Evolutionary conservation across 2,888 invertebrate genomes (phyloP), one percentile per base, ranked within the genome.

Genomic region (Athalia circularis): DNA sequence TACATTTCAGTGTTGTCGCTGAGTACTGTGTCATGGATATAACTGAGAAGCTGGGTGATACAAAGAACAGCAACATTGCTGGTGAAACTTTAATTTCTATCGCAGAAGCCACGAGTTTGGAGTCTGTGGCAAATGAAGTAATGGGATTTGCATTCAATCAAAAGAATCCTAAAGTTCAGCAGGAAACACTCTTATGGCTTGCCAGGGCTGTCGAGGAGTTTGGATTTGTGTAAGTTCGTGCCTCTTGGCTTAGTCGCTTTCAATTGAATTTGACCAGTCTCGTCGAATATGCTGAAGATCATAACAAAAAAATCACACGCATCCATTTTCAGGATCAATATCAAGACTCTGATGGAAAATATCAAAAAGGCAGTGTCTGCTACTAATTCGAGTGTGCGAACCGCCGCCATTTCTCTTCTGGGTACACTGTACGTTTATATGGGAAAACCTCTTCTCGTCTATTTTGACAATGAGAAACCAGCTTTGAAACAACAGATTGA

Each of bases 141-240:
- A 90, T 97, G 45, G 92, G 93, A 3, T 95, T 94, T 87, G 96
- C 96, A 0, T 96, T 97, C 90, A 91, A 91, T 8, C 97, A 97
- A 90, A 97, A 97, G 91, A 98, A 96, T 87, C 98, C 98, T 0
- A 97, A 97, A 90, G 96, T 97, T 61, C 96, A 97, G 87, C 94
- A 96, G 0, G 98, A 98, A 90, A 92, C 96, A 78, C 92, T 98
- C 77, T 92, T 93, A 79, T 98, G 98, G 97, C 92, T 97, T 80
- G 91, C 94, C 0, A 93, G 91, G 61, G 95, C 97, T 0, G 92
- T 98, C 5, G 94, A 94, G 86, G 97, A 98, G 87, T 98, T 98
- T 92, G 98, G 98, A 3, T 95, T 97, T 86, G 92, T 92, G 95
- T 96, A 89, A 93, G 94, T 92, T 76, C 59, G 72, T 43, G 43